Conservation (phyloP, 2,113 vertebrate species). For the Butorides virescens region DNA sequence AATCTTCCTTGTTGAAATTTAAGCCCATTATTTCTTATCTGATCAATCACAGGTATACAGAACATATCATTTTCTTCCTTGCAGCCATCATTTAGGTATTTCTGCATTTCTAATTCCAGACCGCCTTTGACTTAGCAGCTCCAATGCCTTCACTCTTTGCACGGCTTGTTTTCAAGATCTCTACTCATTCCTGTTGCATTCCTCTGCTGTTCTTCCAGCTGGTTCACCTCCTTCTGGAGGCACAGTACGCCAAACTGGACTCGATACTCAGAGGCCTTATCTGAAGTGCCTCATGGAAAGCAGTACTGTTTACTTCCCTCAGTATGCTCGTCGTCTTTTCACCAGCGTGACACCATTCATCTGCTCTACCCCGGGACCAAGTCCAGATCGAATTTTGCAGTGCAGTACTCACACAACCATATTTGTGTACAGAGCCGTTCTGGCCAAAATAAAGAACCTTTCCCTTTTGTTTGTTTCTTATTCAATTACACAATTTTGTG, state of each 20-base stretch:
- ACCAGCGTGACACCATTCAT: neutral
- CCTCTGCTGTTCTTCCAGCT: neutral
- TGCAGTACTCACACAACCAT: fast-evolving
- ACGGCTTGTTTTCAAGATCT: neutral
- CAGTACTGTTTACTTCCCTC: neutral
- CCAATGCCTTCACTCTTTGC: neutral
- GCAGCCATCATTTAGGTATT: neutral
- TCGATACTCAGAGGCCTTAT: neutral
- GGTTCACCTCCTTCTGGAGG: neutral
- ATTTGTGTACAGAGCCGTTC: neutral
- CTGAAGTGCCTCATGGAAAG: neutral
- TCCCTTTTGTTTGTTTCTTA: neutral
- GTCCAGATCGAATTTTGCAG: neutral
- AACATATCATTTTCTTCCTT: neutral
- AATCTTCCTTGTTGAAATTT: neutral
- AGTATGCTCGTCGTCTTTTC: neutral
- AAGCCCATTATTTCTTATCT: neutral
- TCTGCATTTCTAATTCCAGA: neutral
- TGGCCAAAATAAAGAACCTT: neutral
- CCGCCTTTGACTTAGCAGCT: neutral
- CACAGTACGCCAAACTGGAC: neutral
- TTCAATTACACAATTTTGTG: neutral
- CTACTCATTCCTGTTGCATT: neutral
- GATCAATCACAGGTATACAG: neutral
- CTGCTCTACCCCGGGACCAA: neutral